A percentile compares a stretch with the other conserved stretches of the same genome.
phyloP scores from a whole-genome alignment of 2,113 vertebrate species.

The Fulica atra region DNA sequence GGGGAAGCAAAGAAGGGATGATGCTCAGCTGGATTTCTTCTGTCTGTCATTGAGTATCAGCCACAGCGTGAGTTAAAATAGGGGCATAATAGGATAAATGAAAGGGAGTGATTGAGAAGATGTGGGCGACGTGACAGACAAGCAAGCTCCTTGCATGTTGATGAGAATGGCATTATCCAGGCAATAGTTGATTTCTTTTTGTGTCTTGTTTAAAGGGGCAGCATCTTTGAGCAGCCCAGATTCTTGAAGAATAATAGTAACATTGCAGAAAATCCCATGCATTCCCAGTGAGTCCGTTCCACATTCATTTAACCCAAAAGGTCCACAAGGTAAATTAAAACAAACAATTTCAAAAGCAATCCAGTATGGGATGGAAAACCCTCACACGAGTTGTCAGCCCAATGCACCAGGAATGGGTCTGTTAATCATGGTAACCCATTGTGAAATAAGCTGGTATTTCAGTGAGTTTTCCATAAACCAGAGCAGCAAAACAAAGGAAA shows the following conservation, averaged over 20 bases:
- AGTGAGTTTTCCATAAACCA: neutral
- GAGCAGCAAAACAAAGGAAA: neutral
- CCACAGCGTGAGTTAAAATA: slow-evolving; percentile 65
- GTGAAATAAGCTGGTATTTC: slow-evolving; percentile 11
- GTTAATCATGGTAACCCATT: neutral
- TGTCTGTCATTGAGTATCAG: slow-evolving; percentile 56
- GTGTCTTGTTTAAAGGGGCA: slow-evolving; percentile 67
- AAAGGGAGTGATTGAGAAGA: slow-evolving; percentile 77
- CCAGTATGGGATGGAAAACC: neutral
- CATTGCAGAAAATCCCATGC: neutral
- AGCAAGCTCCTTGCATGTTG: slow-evolving; percentile 74
- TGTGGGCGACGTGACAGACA: slow-evolving; percentile 75
- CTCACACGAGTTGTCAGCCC: neutral
- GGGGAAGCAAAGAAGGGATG: neutral
- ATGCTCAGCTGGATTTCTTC: slow-evolving; percentile 62
- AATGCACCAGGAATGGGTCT: neutral
- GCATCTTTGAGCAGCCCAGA: slow-evolving; percentile 8
- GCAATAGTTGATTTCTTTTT: slow-evolving; percentile 53
- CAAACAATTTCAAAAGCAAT: neutral
- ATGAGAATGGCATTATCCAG: slow-evolving; percentile 72
- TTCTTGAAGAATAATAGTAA: neutral
- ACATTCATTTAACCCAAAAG: neutral
- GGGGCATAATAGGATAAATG: slow-evolving; percentile 73
- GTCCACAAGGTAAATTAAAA: neutral
- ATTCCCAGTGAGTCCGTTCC: neutral